Evolutionary conservation across 1,140 invertebrate species (phyloP), one percentile per base, ranked within the genome.

Genomic region (Lordiphosa mommai): DNA sequence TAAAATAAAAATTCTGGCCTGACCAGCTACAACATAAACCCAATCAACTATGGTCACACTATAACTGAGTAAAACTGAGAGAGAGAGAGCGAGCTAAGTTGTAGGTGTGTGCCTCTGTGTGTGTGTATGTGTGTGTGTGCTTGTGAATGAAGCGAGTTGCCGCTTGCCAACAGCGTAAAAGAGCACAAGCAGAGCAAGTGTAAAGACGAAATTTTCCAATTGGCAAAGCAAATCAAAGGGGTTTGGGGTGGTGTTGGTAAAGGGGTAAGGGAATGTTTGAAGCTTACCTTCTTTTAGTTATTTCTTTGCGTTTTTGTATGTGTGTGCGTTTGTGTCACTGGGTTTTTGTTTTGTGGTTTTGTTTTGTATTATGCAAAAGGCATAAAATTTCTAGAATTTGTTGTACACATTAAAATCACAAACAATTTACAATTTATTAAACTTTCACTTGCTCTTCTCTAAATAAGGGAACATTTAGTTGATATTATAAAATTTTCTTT

Each of bases 291-390:
- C 68, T 57, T 68, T 68, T 44, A 27, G 61, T 72, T 71, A 74
- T 76, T 82, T 13, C 49, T 50, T 47, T 44, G 43, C 50, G 41
- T 58, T 44, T 61, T 12, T 68, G 17, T 61, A 37, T 67, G 30
- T 44, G 16, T 72, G 55, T 47, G 37, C 27, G 36, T 61, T 32
- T 36, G 29, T 57, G 23, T 55, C 9, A 48, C 17, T 73, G 14
- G 14, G 48, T 38, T 61, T 70, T 51, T 49, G 52, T 51, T 65
- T 50, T 50, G 30, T 50, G n/a, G 10, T 27, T 52, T 60, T 48
- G 69, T 61, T 80, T 73, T 80, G 23, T 79, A 74, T 79, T 79
- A 79, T 79, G 74, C 73, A 79, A 80, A 79, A 80, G 43, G 34
- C 51, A 80, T 56, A 69, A 50, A 65, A 58, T 77, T 27, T 27